phyloP scores from a whole-genome alignment of 64 coral and sea anemone genomes.

The Porites lutea region DNA sequence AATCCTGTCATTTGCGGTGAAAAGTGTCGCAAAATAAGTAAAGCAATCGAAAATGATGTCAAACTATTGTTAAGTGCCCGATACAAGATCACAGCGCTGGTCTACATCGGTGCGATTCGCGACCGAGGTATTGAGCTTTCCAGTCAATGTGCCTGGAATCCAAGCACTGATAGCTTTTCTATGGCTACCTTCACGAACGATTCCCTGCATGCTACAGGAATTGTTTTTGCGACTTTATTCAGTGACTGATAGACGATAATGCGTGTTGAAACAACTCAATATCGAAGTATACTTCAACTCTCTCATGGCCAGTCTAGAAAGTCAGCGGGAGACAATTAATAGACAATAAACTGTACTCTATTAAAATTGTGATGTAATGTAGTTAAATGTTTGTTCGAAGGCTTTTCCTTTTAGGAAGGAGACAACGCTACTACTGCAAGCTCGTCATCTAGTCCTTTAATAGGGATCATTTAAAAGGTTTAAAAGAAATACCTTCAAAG shows the following conservation, averaged over 20 bases:
- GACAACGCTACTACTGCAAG: too few relatives aligned
- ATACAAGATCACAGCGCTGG: constrained; percentile 83
- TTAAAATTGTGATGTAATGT: too few relatives aligned
- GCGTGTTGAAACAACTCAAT: too few relatives aligned
- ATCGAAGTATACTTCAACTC: too few relatives aligned
- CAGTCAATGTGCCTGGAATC: constrained; percentile 78
- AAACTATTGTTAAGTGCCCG: constrained; percentile 62
- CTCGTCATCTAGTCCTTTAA: too few relatives aligned
- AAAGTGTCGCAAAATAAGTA: constrained; percentile 76
- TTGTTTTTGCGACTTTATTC: constrained; percentile 84
- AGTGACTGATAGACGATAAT: not conserved
- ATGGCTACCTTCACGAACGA: constrained; percentile 86
- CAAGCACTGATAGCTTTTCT: constrained; percentile 69
- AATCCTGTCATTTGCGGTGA: constrained; percentile 72
- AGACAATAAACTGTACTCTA: too few relatives aligned
- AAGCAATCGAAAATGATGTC: constrained; percentile 85
- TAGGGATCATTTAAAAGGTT: too few relatives aligned
- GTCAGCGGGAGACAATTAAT: too few relatives aligned
- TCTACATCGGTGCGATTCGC: constrained; percentile 89
- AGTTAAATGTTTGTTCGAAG: too few relatives aligned
- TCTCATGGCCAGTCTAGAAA: too few relatives aligned
- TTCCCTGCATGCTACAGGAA: constrained; percentile 74
- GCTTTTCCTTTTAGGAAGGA: too few relatives aligned
- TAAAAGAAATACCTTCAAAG: too few relatives aligned
- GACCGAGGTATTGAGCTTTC: constrained; percentile 84